Conservation (phyloP, 2,113 vertebrate genomes). For the Donacobius atricapilla region DNA sequence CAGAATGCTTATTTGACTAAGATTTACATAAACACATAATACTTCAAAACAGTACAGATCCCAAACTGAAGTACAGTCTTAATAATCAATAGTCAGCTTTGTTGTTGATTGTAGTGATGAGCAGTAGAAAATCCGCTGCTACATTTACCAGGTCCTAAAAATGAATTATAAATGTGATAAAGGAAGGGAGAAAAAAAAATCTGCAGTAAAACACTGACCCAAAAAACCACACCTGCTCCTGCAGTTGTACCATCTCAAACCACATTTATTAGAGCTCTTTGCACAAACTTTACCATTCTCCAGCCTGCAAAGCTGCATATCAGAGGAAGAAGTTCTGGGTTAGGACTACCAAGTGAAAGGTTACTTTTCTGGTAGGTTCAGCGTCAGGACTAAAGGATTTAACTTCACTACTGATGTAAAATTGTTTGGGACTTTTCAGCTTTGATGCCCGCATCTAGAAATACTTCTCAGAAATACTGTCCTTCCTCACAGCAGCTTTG, state of each 20-base stretch:
- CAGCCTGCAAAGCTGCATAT: background rate
- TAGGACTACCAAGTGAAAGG: background rate
- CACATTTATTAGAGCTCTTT: background rate
- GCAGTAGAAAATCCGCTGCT: background rate
- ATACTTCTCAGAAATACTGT: background rate
- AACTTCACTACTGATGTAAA: background rate
- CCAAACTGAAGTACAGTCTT: background rate
- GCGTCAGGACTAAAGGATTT: background rate
- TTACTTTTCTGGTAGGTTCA: background rate
- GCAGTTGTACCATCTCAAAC: background rate
- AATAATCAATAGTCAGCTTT: background rate
- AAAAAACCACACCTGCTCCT: background rate
- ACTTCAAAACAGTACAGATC: background rate
- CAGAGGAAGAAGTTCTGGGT: background rate
- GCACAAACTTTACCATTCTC: background rate
- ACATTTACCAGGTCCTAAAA: background rate
- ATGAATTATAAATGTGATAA: rapidly evolving
- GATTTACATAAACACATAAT: background rate
- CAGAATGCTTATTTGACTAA: background rate
- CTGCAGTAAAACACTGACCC: background rate
- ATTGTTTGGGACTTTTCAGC: background rate
- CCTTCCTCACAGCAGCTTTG: background rate
- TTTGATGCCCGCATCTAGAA: background rate
- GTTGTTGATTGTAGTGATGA: background rate
- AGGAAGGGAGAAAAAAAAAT: background rate